These are phyloP conservation scores for Molorchus minor DNA, from an alignment of 2,888 invertebrate genomes.

Conservation along the genomic window DNA sequence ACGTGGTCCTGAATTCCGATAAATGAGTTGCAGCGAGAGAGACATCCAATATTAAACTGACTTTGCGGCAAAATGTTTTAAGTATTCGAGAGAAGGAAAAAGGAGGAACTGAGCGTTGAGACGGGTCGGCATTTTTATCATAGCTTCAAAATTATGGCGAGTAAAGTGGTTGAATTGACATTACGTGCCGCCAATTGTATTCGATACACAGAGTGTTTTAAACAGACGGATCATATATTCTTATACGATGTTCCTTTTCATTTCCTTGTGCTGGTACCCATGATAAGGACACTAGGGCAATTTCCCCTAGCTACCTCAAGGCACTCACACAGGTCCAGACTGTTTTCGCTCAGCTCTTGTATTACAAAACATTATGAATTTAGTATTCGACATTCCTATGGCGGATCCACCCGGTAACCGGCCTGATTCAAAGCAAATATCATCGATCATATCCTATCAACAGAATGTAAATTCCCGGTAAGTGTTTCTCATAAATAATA, in stretches of 20 bases:
- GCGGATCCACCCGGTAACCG: neutral
- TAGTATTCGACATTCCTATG: neutral
- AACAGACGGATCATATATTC: too few relatives aligned
- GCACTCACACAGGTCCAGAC: too few relatives aligned
- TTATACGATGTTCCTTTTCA: too few relatives aligned
- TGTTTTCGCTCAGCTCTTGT: too few relatives aligned
- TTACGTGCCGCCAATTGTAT: too few relatives aligned
- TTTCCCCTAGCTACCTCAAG: too few relatives aligned
- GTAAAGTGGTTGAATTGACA: too few relatives aligned
- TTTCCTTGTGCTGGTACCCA: too few relatives aligned
- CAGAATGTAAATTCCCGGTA: constrained; percentile 16
- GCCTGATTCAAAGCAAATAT: constrained; percentile 14
- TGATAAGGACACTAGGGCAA: too few relatives aligned
- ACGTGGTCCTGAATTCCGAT: constrained; percentile 9
- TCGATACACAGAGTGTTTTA: too few relatives aligned
- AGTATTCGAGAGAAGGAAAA: neutral
- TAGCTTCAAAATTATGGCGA: neutral
- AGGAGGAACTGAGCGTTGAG: neutral
- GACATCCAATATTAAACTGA: neutral
- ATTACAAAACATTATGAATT: neutral
- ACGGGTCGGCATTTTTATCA: neutral
- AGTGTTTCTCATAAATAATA: constrained; percentile 23
- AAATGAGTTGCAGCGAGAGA: constrained; percentile 4
- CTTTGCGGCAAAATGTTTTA: too few relatives aligned
- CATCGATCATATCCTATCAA: constrained; percentile 20